These are phyloP conservation scores for Caenorhabditis sulstoni DNA, from an alignment of 2,888 invertebrate genomes.

Conservation along the genomic window DNA sequence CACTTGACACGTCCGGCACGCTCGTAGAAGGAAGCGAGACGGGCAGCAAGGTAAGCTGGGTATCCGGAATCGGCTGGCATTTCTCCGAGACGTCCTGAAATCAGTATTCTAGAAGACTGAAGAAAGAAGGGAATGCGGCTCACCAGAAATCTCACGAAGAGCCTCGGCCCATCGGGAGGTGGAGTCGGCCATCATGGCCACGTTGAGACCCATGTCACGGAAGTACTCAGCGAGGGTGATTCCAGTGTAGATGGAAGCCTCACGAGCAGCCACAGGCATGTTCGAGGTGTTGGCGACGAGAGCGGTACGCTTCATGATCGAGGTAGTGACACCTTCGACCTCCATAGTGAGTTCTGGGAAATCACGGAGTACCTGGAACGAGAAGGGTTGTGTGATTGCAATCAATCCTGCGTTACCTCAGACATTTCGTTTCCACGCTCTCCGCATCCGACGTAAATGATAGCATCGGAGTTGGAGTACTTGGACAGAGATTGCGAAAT, in stretches of 20 bases:
- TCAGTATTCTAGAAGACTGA: too few species aligned
- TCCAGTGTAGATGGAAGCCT: conserved; percentile 98
- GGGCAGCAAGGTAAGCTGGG: conserved; percentile 97
- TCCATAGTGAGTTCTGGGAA: conserved; percentile 98
- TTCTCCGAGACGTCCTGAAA: conserved; percentile 91
- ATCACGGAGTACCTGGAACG: conserved; percentile 87
- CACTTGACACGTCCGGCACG: conserved; percentile 95
- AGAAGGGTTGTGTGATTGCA: neutral
- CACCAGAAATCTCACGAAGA: conserved; percentile 95
- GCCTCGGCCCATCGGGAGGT: conserved; percentile 99
- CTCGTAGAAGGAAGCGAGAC: conserved; percentile 99
- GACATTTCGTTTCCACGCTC: conserved; percentile 99
- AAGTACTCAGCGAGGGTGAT: conserved; percentile 98
- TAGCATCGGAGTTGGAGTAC: conserved; percentile 99
- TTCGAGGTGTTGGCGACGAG: conserved; percentile 99
- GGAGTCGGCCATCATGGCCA: conserved; percentile 99
- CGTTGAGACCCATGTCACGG: conserved; percentile 95
- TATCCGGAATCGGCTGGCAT: conserved; percentile 99
- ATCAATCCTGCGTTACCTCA: too few species aligned
- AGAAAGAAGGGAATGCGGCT: neutral
- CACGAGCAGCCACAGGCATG: conserved; percentile 99
- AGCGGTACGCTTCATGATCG: conserved; percentile 99
- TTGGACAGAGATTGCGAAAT: conserved; percentile 99
- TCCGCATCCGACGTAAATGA: conserved; percentile 99
- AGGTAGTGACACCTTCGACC: conserved; percentile 93